Conservation (phyloP, 2,113 vertebrate genomes). For the Vidua macroura region DNA sequence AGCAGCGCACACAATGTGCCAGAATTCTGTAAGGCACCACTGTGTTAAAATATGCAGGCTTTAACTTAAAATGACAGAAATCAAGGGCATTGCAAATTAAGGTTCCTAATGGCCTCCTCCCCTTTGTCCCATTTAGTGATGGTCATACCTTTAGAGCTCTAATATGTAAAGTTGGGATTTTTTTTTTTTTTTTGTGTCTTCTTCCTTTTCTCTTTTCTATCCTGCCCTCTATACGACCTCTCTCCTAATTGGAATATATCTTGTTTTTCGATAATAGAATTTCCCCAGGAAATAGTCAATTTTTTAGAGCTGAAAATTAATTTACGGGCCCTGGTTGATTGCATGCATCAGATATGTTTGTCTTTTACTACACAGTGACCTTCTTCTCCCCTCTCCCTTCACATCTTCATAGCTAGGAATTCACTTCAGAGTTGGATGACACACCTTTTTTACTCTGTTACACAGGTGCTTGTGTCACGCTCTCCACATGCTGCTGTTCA, state of each 20-base stretch:
- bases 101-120: neutral
- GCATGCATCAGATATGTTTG: constrained; percentile 57
- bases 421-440: neutral
- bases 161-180: neutral
- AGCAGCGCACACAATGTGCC: constrained; percentile 2
- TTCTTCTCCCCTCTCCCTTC: constrained; percentile 44
- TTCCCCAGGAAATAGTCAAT: constrained; percentile 61
- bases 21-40: constrained; percentile 27
- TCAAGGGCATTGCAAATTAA: constrained; percentile 56
- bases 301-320: constrained; percentile 69
- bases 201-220: constrained; percentile 41
- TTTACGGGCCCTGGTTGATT: constrained; percentile 47
- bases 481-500: neutral
- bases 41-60: constrained; percentile 44
- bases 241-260: constrained; percentile 64
- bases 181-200: neutral
- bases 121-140: constrained; percentile 4
- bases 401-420: constrained; percentile 10
- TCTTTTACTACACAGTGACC: constrained; percentile 55
- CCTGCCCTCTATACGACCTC: constrained; percentile 47
- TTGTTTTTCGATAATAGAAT: constrained; percentile 69
- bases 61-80: constrained; percentile 55
- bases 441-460: neutral
- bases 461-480: neutral
- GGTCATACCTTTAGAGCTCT: neutral